Evolutionary conservation across 2,888 invertebrate species (phyloP), one percentile per base, ranked within the genome.

Genomic region (Cheilosia vulpina): DNA sequence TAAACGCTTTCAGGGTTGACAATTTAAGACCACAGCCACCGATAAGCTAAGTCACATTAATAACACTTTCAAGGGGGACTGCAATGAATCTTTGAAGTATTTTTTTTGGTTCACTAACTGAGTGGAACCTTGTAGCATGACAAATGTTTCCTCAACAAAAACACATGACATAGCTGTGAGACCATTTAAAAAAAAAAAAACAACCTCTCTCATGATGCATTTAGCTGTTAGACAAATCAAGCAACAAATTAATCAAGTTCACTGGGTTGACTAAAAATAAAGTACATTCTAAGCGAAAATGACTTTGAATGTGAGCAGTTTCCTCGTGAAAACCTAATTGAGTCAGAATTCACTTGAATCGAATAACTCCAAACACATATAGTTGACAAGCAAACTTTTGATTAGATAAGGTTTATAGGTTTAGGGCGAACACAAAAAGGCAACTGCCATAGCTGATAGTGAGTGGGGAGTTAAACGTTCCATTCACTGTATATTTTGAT

Each of bases 221-320:
- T 58, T 58, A 4, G 34, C 31, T 27, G 34, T 45, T 27, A 38
- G 38, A 38, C 24, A 62, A 43, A 43, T 2, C 13, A 9, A 53
- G 45, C 15, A 27, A 17, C 27, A 38, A 72, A 53, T 19, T 43
- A n/a, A 7, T 63, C 72, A 62, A 73, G 62, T 62, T 62, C 41
- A 62, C 27, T 21, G 31, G 24, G 72, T 63, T 73, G 72, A 27
- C 57, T 57, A 71, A 71, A 57, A 71, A 60, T 52, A 72, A 60
- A 38, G 31, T 72, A 52, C 60, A 60, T 47, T 69, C 57, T 21
- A 57, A 17, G 41, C 41, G 9, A 5, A 34, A 69, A 38, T 21
- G 58, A 58, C 31, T 57, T 47, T 69, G 47, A 57, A 45, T 31
- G 43, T n/a, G 34, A 27, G 15, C 34, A 62, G 11, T 24, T 62